phyloP scores from a whole-genome alignment of 92 coral and sea anemone species.

The Pocillopora meandrina region DNA sequence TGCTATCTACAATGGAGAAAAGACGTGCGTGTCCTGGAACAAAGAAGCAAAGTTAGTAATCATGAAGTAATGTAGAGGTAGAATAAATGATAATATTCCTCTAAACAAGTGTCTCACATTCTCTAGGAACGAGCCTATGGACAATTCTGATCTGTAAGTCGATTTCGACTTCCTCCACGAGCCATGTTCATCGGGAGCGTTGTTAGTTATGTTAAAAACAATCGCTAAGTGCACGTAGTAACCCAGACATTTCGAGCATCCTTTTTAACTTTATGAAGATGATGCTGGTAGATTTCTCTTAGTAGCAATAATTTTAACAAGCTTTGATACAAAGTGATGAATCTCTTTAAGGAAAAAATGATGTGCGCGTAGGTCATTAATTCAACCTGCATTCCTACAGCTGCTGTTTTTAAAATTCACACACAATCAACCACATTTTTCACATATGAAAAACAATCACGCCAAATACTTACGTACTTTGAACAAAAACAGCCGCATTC shows the following conservation, averaged over 20 bases:
- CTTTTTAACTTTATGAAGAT: too few species aligned
- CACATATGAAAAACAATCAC: too few species aligned
- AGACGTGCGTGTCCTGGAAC: constrained; percentile 92
- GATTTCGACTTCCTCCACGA: neutral
- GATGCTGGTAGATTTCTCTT: too few species aligned
- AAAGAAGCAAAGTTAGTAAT: constrained; percentile 58
- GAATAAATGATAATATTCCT: neutral
- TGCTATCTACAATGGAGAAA: constrained; percentile 63
- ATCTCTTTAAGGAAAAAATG: too few species aligned
- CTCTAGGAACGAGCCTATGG: constrained; percentile 4
- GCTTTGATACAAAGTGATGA: too few species aligned
- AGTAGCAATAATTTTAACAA: too few species aligned
- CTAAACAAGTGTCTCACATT: constrained; percentile 13
- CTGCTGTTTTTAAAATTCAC: too few species aligned
- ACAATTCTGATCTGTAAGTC: constrained; percentile 34
- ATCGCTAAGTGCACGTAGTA: neutral
- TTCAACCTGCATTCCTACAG: too few species aligned
- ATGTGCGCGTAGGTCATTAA: too few species aligned
- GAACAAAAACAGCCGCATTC: too few species aligned
- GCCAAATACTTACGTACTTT: too few species aligned
- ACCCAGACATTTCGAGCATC: neutral
- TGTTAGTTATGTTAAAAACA: constrained; percentile 18
- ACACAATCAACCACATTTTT: too few species aligned
- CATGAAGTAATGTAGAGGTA: neutral
- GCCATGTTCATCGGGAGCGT: neutral